Percentiles rank a stretch among this genome's conserved stretches.
Conservation (phyloP, 2,113 vertebrate genomes). For the Puffinus mauretanicus region DNA sequence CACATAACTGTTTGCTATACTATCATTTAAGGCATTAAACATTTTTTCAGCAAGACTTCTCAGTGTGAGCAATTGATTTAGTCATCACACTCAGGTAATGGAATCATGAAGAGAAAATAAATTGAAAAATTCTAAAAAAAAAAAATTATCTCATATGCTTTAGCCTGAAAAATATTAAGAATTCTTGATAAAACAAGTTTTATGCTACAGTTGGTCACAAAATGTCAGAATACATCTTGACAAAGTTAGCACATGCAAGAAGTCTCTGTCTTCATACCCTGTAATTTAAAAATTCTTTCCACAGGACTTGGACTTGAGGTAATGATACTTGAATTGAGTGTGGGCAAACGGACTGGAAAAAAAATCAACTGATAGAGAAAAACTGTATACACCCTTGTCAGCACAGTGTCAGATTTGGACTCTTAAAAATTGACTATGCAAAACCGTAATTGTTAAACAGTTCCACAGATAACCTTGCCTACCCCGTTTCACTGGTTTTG, state of each 20-base stretch:
- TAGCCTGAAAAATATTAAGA: background rate
- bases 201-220: background rate
- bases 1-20: background rate
- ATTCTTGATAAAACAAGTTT: background rate
- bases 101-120: background rate
- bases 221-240: background rate
- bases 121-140: background rate
- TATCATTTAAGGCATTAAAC: background rate
- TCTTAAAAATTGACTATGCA: background rate
- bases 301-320: background rate
- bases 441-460: background rate
- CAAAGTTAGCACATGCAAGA: background rate
- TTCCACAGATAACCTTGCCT: background rate
- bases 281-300: slow-evolving; percentile 3
- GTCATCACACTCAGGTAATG: background rate
- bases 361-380: background rate
- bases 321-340: background rate
- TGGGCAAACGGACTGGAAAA: background rate
- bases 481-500: background rate
- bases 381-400: background rate
- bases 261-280: background rate
- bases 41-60: background rate
- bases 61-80: background rate
- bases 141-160: background rate
- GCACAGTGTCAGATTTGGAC: background rate